Base-by-base conservation (phyloP, 2,113 vertebrate species). In the Seriola dumerili region DNA sequence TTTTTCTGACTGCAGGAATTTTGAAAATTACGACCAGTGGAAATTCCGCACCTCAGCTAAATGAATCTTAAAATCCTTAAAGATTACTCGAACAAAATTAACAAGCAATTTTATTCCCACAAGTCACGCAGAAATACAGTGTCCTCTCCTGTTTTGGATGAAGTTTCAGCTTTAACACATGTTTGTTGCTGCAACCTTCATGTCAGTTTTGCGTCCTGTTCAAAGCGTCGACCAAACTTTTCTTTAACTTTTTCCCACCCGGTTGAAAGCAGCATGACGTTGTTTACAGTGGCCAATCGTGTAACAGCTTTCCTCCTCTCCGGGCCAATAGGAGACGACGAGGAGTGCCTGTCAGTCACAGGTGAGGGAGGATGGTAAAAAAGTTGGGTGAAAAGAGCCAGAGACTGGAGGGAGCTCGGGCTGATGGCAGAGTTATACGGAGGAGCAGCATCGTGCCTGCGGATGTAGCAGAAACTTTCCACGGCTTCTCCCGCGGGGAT, bases 341-440 rank as follows among this genome's bases (percentile, higher is more conserved):
- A 81, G 84, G 70, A 40, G 78, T 63, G 89, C 85, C 94, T 95
- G 96, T 96, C 96, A 93, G 91, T 96, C 96, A 94, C 91, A 94
- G 84, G 95, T 93, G 94, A 97, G 95, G 94, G 93, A 94, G 94
- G 94, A 94, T 86, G 91, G 91, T 88, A 87, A 80, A 88, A 88
- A 89, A 75, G 77, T 76, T 83, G 88, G 90, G 90, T 91, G 95
- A 95, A 96, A 96, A 95, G 76, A 91, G 90, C 90, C 90, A 82
- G 91, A 92, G 93, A 91, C 78, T 52, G 76, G 85, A 91, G 81
- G 4, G 72, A 82, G 81, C 54, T 85, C 66, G 89, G 72, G 92
- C 87, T 92, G 91, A 89, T 91, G 93, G 88, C 78, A 88, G 88
- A 94, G 89, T 83, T 78, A 85, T 77, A 81, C 92, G 48, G 89